Percentiles rank a stretch among this genome's conserved stretches.
phyloP scores from a whole-genome alignment of 2,888 invertebrate genomes.

The Sphinx pinastri region DNA sequence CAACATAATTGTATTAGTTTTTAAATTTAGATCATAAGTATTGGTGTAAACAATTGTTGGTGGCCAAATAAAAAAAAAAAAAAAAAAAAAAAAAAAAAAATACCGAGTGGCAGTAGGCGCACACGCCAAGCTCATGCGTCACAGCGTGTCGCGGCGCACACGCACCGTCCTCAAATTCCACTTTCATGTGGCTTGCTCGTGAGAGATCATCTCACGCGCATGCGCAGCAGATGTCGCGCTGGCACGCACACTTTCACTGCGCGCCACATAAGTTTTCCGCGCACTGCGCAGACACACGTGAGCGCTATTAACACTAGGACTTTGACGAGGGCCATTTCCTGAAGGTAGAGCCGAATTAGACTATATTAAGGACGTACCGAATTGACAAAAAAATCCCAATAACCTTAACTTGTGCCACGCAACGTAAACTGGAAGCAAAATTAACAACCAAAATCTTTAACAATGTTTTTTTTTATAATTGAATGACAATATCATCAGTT shows the following conservation, averaged over 20 bases:
- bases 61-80: too few species aligned
- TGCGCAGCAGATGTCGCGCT: neutral
- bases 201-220: neutral
- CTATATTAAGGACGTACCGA: too few species aligned
- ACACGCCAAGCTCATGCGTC: neutral
- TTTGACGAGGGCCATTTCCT: neutral
- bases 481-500: neutral
- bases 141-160: neutral
- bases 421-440: too few species aligned
- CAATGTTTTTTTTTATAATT: too few species aligned
- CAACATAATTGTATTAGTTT: too few species aligned
- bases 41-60: too few species aligned
- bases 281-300: neutral
- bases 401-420: too few species aligned
- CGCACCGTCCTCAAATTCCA: constrained; percentile 13
- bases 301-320: neutral
- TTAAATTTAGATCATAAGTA: too few species aligned
- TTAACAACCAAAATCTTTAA: too few species aligned
- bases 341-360: neutral
- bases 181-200: neutral
- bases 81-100: too few species aligned
- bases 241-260: constrained; percentile 1
- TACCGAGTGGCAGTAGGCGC: too few species aligned
- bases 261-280: constrained; percentile 22
- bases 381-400: too few species aligned